Evolutionary conservation across 2,888 invertebrate genomes (phyloP).

Genomic region (Panopea generosa): DNA sequence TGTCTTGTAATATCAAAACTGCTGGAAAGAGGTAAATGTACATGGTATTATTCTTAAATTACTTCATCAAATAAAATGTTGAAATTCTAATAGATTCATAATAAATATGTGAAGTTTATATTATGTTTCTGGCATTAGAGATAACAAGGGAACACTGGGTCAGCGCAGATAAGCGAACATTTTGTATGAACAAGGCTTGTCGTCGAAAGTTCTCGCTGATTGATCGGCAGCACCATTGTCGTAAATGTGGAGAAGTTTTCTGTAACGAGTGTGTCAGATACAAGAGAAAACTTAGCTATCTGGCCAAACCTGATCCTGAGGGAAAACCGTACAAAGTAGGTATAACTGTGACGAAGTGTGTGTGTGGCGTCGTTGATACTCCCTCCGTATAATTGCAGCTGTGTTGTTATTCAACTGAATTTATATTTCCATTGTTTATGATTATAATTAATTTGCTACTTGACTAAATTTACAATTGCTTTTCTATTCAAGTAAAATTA

Average conservation of each 20-base stretch:
- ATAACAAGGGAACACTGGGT: constrained; percentile 77
- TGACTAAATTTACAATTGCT: no score
- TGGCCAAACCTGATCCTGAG: constrained; percentile 78
- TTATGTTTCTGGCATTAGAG: constrained; percentile 62
- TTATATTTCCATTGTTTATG: no score
- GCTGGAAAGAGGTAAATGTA: background rate
- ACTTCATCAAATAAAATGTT: background rate
- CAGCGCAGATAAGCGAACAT: constrained; percentile 42
- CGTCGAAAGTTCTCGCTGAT: constrained; percentile 71
- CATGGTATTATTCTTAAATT: background rate
- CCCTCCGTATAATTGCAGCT: no score
- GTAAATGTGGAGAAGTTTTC: constrained; percentile 79
- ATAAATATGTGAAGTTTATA: no score
- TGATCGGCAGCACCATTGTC: constrained; percentile 75
- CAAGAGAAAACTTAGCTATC: constrained; percentile 69
- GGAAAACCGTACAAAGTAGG: constrained; percentile 78
- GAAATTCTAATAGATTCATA: constrained; percentile 1
- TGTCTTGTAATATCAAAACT: no score
- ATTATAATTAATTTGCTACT: background rate
- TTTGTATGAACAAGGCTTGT: constrained; percentile 71
- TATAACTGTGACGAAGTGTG: no score
- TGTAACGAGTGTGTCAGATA: constrained; percentile 73
- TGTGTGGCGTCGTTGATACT: no score
- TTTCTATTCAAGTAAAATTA: no score
- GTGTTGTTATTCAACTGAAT: no score